Evolutionary conservation across 2,888 invertebrate genomes (phyloP).

Genomic region (Lomographa bimaculata): DNA sequence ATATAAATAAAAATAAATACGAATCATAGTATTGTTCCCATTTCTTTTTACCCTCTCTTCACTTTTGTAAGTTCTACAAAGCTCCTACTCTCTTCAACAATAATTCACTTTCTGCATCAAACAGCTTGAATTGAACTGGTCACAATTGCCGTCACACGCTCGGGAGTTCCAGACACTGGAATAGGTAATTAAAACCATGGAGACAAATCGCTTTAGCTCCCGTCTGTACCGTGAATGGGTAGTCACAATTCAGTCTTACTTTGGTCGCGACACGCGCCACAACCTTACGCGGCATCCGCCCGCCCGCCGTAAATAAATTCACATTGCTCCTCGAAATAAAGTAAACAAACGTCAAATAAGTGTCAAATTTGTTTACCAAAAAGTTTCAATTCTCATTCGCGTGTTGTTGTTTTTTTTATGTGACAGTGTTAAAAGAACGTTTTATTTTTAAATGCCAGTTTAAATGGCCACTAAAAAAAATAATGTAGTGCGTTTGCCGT

Average conservation of each 20-base stretch:
- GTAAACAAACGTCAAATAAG: slow-evolving; percentile 39
- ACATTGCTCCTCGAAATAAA: slow-evolving; percentile 32
- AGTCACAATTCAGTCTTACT: slow-evolving; percentile 61
- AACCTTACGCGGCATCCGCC: slow-evolving; percentile 41
- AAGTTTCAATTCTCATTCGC: slow-evolving; percentile 12
- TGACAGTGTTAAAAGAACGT: slow-evolving; percentile 35
- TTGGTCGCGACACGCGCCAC: slow-evolving; percentile 48
- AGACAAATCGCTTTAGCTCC: slow-evolving; percentile 35
- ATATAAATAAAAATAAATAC: too few species aligned
- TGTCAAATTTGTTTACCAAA: slow-evolving; percentile 22
- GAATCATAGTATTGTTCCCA: too few species aligned
- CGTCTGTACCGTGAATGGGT: slow-evolving; percentile 36
- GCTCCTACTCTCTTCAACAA: too few species aligned
- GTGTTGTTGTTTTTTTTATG: slow-evolving; percentile 15
- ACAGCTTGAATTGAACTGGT: slow-evolving; percentile 11
- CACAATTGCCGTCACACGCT: slow-evolving; percentile 21
- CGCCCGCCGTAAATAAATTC: slow-evolving; percentile 36
- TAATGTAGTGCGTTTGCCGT: slow-evolving; percentile 77
- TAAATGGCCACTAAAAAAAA: slow-evolving; percentile 75
- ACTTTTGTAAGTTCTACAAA: too few species aligned
- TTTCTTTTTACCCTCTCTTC: too few species aligned
- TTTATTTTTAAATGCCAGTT: slow-evolving; percentile 31
- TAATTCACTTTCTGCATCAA: slow-evolving; percentile 1
- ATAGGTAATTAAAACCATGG: slow-evolving; percentile 29
- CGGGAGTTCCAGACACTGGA: slow-evolving; percentile 23